Percentiles rank a stretch among this genome's conserved stretches.
These are phyloP conservation scores for Catonia carolina DNA, from an alignment of 2,888 invertebrate species.

Conservation along the genomic window DNA sequence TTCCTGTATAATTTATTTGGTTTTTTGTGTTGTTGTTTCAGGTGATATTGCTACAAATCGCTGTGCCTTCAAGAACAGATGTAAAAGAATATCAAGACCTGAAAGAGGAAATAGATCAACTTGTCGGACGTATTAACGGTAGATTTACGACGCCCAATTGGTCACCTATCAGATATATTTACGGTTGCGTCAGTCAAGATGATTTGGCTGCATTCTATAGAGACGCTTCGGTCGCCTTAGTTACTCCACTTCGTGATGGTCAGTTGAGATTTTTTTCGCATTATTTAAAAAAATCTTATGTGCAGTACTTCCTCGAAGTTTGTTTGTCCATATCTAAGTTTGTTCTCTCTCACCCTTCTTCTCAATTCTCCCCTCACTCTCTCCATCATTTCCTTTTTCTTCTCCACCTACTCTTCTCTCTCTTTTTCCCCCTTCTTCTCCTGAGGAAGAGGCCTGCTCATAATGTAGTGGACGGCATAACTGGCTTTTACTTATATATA, in stretches of 20 bases:
- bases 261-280: conserved; percentile 8
- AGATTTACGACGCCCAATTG: conserved; percentile 85
- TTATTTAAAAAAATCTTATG: background rate
- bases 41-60: conserved; percentile 69
- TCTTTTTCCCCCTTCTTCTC: too few species aligned
- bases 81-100: conserved; percentile 85
- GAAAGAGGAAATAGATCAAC: conserved; percentile 84
- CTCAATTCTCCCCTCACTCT: too few species aligned
- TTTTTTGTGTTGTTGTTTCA: conserved; percentile 26
- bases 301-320: background rate
- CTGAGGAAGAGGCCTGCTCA: too few species aligned
- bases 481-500: too few species aligned
- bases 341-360: too few species aligned
- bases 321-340: too few species aligned
- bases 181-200: conserved; percentile 79
- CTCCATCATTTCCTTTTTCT: too few species aligned
- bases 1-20: too few species aligned
- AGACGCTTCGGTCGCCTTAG: conserved; percentile 78
- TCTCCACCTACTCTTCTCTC: too few species aligned
- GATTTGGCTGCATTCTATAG: conserved; percentile 81
- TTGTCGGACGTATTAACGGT: conserved; percentile 82
- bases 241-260: conserved; percentile 80
- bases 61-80: conserved; percentile 83
- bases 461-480: too few species aligned
- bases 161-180: conserved; percentile 87